Percentiles rank a stretch among this genome's conserved stretches.
Conservation (phyloP, 1,140 invertebrate genomes). For the Tribolium castaneum region DNA sequence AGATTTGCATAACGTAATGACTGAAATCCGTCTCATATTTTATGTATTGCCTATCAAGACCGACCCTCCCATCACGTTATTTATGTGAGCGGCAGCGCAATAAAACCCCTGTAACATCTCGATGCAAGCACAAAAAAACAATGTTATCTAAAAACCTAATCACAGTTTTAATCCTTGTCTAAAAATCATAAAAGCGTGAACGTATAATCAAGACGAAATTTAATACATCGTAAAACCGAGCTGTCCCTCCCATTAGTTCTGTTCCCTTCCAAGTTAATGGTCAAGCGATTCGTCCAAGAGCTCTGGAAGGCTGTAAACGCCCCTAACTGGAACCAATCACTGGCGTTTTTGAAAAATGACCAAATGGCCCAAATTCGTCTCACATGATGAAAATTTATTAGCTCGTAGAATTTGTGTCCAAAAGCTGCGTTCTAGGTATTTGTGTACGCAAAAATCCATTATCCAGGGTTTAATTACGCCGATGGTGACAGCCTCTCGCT, state of each 20-base stretch:
- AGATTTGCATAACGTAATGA: slow-evolving; percentile 33
- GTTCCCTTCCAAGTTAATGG: slow-evolving; percentile 53
- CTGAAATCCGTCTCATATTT: slow-evolving; percentile 35
- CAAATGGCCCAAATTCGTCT: slow-evolving; percentile 5
- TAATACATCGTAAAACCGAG: slow-evolving; percentile 52
- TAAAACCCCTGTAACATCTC: slow-evolving; percentile 27
- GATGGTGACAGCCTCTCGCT: background rate
- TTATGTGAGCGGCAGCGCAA: slow-evolving; percentile 27
- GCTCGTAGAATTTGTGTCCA: no score
- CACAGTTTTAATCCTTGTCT: slow-evolving; percentile 53
- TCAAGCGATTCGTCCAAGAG: slow-evolving; percentile 48
- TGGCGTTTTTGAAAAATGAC: slow-evolving; percentile 35
- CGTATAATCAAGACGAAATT: slow-evolving; percentile 56
- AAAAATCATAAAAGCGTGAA: slow-evolving; percentile 56
- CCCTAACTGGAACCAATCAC: slow-evolving; percentile 33
- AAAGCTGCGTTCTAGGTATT: background rate
- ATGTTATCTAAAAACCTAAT: slow-evolving; percentile 54
- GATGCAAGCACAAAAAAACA: slow-evolving; percentile 46
- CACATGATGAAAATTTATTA: slow-evolving; percentile 11
- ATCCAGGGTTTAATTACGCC: slow-evolving; percentile 5
- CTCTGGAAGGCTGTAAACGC: slow-evolving; percentile 48
- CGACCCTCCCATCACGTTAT: slow-evolving; percentile 21
- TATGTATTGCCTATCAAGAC: slow-evolving; percentile 32
- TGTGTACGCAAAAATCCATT: slow-evolving; percentile 16
- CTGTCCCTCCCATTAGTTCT: slow-evolving; percentile 49